Evolutionary conservation across 1,140 invertebrate genomes (phyloP).

Genomic region (Drosophila arizonae): DNA sequence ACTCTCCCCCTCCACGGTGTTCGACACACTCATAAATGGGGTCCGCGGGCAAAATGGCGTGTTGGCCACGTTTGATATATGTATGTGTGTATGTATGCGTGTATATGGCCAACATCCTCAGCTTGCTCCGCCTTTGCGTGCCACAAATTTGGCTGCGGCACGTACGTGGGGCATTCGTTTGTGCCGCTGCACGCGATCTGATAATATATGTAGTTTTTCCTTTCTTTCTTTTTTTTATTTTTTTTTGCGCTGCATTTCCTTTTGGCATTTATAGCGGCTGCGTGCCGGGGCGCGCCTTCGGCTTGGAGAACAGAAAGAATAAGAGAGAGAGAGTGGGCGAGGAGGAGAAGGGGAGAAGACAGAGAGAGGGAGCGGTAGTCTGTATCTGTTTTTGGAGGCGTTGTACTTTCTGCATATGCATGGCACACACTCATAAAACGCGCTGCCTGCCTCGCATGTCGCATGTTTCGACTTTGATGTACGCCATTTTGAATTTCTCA

Average conservation of each 20-base stretch:
- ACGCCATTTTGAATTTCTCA: conserved; percentile 71
- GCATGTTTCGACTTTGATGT: conserved; percentile 65
- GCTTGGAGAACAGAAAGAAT: conserved; percentile 5
- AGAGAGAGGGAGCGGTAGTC: conserved; percentile 4
- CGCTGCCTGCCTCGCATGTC: conserved; percentile 57
- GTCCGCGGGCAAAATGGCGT: conserved; percentile 60
- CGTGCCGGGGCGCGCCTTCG: conserved; percentile 61
- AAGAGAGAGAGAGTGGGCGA: not conserved
- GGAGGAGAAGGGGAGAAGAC: not conserved
- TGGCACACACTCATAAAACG: conserved; percentile 59
- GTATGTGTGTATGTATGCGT: not conserved
- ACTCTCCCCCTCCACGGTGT: conserved; percentile 1
- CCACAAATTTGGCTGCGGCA: conserved; percentile 59
- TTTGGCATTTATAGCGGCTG: conserved; percentile 70
- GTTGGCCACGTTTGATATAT: conserved; percentile 30
- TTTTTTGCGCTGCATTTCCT: conserved; percentile 27
- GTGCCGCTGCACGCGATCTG: conserved; percentile 71
- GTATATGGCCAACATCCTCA: conserved; percentile 13
- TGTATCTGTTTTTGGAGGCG: conserved; percentile 38
- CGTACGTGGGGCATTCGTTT: conserved; percentile 71
- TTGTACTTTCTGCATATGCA: conserved; percentile 51
- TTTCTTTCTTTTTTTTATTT: conserved; percentile 28
- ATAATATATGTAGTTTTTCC: conserved; percentile 58
- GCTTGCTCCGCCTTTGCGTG: conserved; percentile 50
- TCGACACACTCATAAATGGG: conserved; percentile 43